Conservation (phyloP, 2,113 vertebrate species). For the Strix uralensis region DNA sequence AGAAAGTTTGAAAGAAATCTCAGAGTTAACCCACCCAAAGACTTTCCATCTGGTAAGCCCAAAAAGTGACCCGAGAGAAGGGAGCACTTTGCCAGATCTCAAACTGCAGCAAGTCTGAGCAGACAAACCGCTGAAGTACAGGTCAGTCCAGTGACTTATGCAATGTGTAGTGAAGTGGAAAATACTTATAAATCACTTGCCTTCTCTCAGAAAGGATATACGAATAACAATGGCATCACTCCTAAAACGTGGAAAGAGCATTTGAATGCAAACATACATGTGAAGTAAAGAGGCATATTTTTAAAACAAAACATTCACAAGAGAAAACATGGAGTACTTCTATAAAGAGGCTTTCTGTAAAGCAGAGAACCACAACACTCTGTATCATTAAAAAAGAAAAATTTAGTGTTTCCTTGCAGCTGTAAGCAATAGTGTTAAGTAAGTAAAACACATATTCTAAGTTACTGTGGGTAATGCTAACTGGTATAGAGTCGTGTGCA, state of each 20-base stretch:
- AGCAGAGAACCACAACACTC: not conserved
- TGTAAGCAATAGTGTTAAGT: not conserved
- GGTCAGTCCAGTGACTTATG: conserved; percentile 1
- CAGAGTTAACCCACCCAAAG: not conserved
- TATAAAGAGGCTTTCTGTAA: not conserved
- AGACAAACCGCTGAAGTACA: not conserved
- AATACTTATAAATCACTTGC: conserved; percentile 27
- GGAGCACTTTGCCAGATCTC: not conserved
- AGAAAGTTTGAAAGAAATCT: not conserved
- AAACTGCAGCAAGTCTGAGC: not conserved
- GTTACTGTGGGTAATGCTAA: not conserved
- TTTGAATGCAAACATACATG: not conserved
- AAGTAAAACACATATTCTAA: not conserved
- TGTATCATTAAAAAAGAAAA: not conserved
- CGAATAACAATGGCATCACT: not conserved
- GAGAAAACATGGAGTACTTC: not conserved
- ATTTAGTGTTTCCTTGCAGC: not conserved
- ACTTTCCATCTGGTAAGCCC: not conserved
- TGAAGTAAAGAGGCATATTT: not conserved
- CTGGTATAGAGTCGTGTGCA: not conserved
- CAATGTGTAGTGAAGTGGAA: not conserved
- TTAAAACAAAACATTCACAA: not conserved
- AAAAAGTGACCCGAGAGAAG: not conserved
- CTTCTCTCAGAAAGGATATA: not conserved
- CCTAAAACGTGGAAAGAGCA: not conserved